phyloP scores from a whole-genome alignment of 2,888 invertebrate genomes.

The Hyposoter dolosus region DNA sequence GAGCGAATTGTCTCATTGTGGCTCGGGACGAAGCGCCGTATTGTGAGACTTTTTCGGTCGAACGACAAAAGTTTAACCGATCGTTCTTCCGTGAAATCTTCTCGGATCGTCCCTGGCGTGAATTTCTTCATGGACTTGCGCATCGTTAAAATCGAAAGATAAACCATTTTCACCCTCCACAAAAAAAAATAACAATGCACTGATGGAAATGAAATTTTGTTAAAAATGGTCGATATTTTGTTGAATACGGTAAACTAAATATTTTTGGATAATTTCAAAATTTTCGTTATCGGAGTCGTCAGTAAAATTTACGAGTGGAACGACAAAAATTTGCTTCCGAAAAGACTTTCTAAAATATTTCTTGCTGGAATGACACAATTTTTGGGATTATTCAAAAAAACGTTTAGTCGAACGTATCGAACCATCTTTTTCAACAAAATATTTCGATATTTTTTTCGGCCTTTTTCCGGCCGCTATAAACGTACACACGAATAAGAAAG shows the following conservation, averaged over 20 bases:
- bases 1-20: conserved; percentile 54
- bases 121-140: conserved; percentile 32
- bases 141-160: neutral
- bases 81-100: conserved; percentile 59
- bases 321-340: too few relatives aligned
- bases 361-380: too few relatives aligned
- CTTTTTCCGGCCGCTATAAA: neutral
- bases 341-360: too few relatives aligned
- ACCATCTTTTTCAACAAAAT: too few relatives aligned
- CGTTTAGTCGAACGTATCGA: too few relatives aligned
- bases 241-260: too few relatives aligned
- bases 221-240: too few relatives aligned
- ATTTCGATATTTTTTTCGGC: neutral
- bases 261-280: too few relatives aligned
- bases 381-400: too few relatives aligned
- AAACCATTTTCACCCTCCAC: neutral
- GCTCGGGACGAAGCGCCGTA: conserved; percentile 36
- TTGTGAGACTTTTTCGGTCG: conserved; percentile 43
- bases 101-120: conserved; percentile 18
- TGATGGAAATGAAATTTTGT: too few relatives aligned
- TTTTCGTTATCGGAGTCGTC: too few relatives aligned
- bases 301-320: too few relatives aligned
- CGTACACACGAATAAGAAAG: conserved; percentile 4
- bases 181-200: neutral
- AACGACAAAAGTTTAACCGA: conserved; percentile 35